Evolutionary conservation across 1,140 invertebrate species (phyloP).

Genomic region (Sminthurides bifidus): DNA sequence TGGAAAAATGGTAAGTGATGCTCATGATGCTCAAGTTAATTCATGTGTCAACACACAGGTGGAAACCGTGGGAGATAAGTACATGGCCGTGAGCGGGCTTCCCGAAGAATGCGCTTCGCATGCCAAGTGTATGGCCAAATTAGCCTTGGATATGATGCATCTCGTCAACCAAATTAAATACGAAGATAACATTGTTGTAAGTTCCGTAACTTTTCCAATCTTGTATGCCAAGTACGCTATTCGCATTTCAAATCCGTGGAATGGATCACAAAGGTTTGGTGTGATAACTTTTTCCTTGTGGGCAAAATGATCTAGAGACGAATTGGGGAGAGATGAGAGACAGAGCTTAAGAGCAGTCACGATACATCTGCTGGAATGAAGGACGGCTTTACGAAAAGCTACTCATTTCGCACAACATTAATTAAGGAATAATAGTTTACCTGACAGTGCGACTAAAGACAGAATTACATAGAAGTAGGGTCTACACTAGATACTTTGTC

Average conservation of each 20-base stretch:
- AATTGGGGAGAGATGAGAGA: too few relatives aligned
- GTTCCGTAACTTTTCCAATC: slow-evolving; percentile 31
- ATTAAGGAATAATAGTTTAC: too few relatives aligned
- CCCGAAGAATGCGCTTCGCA: slow-evolving; percentile 84
- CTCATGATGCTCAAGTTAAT: too few relatives aligned
- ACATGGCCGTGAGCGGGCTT: slow-evolving; percentile 95
- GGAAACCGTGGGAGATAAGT: slow-evolving; percentile 98
- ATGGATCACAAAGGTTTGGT: neutral
- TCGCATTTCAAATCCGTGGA: neutral
- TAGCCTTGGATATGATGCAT: slow-evolving; percentile 95
- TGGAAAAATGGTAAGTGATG: too few relatives aligned
- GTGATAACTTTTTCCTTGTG: neutral
- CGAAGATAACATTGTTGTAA: slow-evolving; percentile 73
- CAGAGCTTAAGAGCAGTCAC: too few relatives aligned
- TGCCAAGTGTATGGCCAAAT: slow-evolving; percentile 78
- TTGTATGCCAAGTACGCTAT: neutral
- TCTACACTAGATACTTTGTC: too few relatives aligned
- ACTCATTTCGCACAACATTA: too few relatives aligned
- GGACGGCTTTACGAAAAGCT: too few relatives aligned
- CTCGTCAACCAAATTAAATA: slow-evolving; percentile 71
- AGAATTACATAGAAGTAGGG: too few relatives aligned
- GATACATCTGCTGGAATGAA: too few relatives aligned
- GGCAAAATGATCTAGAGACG: neutral
- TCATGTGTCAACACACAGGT: too few relatives aligned
- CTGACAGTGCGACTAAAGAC: too few relatives aligned